Evolutionary conservation across 1,140 invertebrate genomes (phyloP).

Genomic region (Nixonia krombeini): DNA sequence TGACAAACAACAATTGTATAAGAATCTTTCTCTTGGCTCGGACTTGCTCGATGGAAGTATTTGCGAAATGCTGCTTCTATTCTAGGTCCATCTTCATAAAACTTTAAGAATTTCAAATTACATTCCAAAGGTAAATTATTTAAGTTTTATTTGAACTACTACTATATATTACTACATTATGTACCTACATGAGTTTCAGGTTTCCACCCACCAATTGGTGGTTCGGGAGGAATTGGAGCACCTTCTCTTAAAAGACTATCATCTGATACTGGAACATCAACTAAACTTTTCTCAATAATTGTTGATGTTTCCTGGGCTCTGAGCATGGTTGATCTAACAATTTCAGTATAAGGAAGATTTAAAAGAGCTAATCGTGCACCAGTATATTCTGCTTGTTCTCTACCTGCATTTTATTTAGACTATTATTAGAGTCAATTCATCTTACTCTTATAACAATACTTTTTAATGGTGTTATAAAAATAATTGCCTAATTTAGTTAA

Average conservation of each 20-base stretch:
- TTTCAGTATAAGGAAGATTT: conserved; percentile 81
- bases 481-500: conserved; percentile 84
- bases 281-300: conserved; percentile 82
- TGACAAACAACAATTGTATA: conserved; percentile 97
- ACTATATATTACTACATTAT: too few species aligned
- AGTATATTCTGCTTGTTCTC: conserved; percentile 86
- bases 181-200: conserved; percentile 75
- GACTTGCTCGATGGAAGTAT: conserved; percentile 92
- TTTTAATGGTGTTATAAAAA: too few species aligned
- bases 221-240: conserved; percentile 95
- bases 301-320: conserved; percentile 91
- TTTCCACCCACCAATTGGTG: conserved; percentile 87
- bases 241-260: conserved; percentile 88
- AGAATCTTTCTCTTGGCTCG: conserved; percentile 84
- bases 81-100: conserved; percentile 92
- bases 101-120: conserved; percentile 79
- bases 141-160: too few species aligned
- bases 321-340: conserved; percentile 93
- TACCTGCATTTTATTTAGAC: too few species aligned
- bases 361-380: conserved; percentile 83
- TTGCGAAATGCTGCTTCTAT: conserved; percentile 97
- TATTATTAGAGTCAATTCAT: too few species aligned
- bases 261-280: conserved; percentile 73
- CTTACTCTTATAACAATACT: too few species aligned
- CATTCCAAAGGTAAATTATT: too few species aligned